Evolutionary conservation across 2,113 vertebrate genomes (phyloP).

Genomic region (Steatornis caripensis): DNA sequence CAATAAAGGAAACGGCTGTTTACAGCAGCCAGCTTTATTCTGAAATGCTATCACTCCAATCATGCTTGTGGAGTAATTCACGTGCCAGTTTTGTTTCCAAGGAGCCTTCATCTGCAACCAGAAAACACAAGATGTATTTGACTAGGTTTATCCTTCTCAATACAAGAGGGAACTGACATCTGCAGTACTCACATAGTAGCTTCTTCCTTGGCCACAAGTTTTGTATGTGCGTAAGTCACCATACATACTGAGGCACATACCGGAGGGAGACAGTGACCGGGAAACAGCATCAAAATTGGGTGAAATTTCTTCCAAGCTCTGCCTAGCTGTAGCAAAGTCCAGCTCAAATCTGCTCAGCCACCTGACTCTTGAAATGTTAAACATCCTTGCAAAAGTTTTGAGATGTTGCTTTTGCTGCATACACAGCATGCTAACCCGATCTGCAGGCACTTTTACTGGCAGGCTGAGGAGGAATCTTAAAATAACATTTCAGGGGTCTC

Average conservation of each 20-base stretch:
- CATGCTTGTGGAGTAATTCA: background rate
- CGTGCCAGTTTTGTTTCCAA: background rate
- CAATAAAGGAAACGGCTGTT: background rate
- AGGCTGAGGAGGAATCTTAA: background rate
- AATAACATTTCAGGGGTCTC: background rate
- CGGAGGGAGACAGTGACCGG: background rate
- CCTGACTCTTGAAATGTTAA: background rate
- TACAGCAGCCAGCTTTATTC: background rate
- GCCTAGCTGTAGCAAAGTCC: background rate
- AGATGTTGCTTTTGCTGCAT: background rate
- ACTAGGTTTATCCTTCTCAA: background rate
- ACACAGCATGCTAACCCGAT: background rate
- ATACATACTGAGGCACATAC: background rate
- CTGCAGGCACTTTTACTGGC: background rate
- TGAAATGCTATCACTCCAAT: background rate
- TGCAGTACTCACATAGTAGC: background rate
- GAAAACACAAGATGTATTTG: background rate
- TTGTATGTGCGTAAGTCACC: background rate
- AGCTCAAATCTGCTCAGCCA: background rate
- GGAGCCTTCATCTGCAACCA: background rate
- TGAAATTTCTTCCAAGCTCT: background rate
- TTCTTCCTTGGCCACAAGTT: background rate
- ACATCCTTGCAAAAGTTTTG: background rate
- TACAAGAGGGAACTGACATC: background rate
- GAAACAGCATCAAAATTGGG: background rate